Percentiles rank a stretch among this genome's conserved stretches.
Evolutionary conservation across 2,888 invertebrate genomes (phyloP).

Genomic region (Hemithea aestivaria): DNA sequence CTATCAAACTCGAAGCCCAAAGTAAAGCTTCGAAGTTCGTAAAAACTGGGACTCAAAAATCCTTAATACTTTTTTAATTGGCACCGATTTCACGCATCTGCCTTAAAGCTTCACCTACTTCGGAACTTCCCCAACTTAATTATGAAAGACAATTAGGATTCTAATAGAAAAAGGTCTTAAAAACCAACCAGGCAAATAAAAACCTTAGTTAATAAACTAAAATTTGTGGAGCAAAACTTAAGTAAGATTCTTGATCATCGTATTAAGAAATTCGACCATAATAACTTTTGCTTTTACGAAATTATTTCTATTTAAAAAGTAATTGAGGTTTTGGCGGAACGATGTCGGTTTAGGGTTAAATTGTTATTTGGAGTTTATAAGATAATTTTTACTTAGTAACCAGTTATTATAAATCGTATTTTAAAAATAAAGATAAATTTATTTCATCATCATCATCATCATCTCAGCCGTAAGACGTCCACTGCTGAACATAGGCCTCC

Average conservation of each 20-base stretch:
- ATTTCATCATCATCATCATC: too few relatives aligned
- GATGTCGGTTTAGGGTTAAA: conserved; percentile 12
- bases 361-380: conserved; percentile 1
- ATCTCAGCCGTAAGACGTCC: too few relatives aligned
- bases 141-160: conserved; percentile 52
- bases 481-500: too few relatives aligned
- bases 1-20: too few relatives aligned
- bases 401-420: too few relatives aligned
- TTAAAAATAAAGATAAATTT: too few relatives aligned
- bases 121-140: conserved; percentile 47
- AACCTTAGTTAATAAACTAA: conserved; percentile 22
- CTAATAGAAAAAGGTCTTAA: conserved; percentile 22
- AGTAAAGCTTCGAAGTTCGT: too few relatives aligned
- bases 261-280: conserved; percentile 41
- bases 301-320: conserved; percentile 32
- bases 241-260: conserved; percentile 35
- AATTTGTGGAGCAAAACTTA: conserved; percentile 15
- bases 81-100: conserved; percentile 53
- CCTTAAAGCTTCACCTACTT: conserved; percentile 40
- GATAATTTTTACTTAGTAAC: conserved; percentile 4
- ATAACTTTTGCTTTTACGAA: conserved; percentile 37
- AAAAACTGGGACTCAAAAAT: conserved; percentile 46
- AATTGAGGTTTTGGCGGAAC: conserved; percentile 20
- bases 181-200: conserved; percentile 15
- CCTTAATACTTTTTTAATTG: conserved; percentile 51